Evolutionary conservation across 2,113 vertebrate genomes (phyloP).

Genomic region (Oryzias melastigma): DNA sequence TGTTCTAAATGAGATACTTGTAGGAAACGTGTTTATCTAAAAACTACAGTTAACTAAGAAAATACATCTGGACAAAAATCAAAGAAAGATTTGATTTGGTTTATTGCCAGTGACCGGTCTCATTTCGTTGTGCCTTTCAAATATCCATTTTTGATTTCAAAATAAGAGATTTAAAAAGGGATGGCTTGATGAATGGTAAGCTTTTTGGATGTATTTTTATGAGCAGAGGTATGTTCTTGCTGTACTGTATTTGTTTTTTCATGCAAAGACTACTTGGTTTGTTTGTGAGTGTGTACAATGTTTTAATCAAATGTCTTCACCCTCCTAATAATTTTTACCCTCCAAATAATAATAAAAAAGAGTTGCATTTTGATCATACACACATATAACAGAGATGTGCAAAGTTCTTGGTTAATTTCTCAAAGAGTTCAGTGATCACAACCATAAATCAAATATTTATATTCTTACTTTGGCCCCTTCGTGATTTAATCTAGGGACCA

Average conservation of each 20-base stretch:
- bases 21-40: slow-evolving; percentile 40
- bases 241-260: slow-evolving; percentile 21
- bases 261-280: not conserved
- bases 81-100: slow-evolving; percentile 29
- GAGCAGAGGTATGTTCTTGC: slow-evolving; percentile 49
- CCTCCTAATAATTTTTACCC: slow-evolving; percentile 32
- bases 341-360: slow-evolving; percentile 35
- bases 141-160: slow-evolving; percentile 56
- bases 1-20: slow-evolving; percentile 49
- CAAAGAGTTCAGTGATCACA: slow-evolving; percentile 27
- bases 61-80: not conserved
- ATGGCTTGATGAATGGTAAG: slow-evolving; percentile 40
- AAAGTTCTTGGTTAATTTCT: slow-evolving; percentile 44
- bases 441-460: slow-evolving; percentile 34
- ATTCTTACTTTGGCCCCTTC: slow-evolving; percentile 38
- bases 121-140: slow-evolving; percentile 75
- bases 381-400: slow-evolving; percentile 54
- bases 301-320: slow-evolving; percentile 40
- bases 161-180: slow-evolving; percentile 45
- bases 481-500: slow-evolving; percentile 75
- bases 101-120: slow-evolving; percentile 47
- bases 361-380: slow-evolving; percentile 26
- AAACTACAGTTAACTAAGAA: slow-evolving; percentile 22
- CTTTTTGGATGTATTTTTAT: slow-evolving; percentile 44
- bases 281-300: slow-evolving; percentile 44